These are phyloP conservation scores for Pristiophorus japonicus DNA, from an alignment of 2,113 vertebrate species.

Conservation along the genomic window DNA sequence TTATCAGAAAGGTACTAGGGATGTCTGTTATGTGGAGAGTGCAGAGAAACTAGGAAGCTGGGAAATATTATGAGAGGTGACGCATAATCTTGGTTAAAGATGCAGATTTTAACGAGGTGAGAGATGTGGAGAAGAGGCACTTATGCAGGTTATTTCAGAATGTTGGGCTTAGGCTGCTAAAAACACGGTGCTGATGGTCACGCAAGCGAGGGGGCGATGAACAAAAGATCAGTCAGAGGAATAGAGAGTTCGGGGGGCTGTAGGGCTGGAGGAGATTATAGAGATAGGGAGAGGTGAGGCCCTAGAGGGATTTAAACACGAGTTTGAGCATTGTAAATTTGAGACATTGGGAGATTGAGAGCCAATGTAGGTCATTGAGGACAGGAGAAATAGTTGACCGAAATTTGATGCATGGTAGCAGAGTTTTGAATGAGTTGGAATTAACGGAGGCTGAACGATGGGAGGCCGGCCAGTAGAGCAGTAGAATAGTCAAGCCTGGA, in stretches of 20 bases:
- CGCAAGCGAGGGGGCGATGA: too few species aligned
- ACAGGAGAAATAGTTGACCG: neutral
- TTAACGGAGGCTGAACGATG: neutral
- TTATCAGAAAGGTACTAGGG: too few species aligned
- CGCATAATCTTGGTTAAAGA: neutral
- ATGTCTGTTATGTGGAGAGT: too few species aligned
- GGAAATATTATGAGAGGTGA: neutral
- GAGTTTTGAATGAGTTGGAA: neutral
- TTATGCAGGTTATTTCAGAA: neutral
- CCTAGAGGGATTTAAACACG: neutral
- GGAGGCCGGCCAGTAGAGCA: neutral
- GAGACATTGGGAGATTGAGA: neutral
- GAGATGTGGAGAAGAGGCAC: neutral
- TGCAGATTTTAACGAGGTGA: neutral
- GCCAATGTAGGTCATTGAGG: neutral
- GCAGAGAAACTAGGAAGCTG: too few species aligned
- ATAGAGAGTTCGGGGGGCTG: neutral
- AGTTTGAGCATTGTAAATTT: neutral
- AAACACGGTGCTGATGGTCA: too few species aligned
- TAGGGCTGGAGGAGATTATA: neutral
- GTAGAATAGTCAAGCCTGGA: neutral
- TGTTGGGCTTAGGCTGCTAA: too few species aligned
- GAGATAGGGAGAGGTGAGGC: neutral
- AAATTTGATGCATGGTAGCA: neutral
- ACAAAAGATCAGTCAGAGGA: neutral